Evolutionary conservation across 1,140 invertebrate species (phyloP), one percentile per base, ranked within the genome.

Genomic region (Cyphomyrmex costatus): DNA sequence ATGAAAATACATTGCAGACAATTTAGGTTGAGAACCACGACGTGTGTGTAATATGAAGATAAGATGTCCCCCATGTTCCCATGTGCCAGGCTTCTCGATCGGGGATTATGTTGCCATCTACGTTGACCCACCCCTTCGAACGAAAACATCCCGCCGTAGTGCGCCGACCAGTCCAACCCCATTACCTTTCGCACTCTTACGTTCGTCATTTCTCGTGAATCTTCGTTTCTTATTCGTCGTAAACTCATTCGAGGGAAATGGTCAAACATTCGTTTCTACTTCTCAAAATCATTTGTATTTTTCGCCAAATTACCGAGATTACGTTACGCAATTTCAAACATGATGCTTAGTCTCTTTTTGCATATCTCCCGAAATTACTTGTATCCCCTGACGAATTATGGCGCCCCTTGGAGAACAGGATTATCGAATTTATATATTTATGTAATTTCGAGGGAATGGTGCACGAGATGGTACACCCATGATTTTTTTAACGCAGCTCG

Each of bases 11-110:
- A 83, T 61, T 53, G 33, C 27, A 12, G 36, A 19, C 16, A 70
- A 24, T 85, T 66, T 16, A 66, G 87, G 86, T 92, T 94, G 93
- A 94, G 92, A 91, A 92, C 91, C 88, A 53, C 91, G 74, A 86
- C 27, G 73, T 68, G 90, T 90, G 88, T 93, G 93, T 94, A 94
- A 93, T 93, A 94, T 92, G 93, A 94, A 94, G 94, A 94, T 95
- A 95, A 95, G 94, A 94, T 93, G 93, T 94, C 92, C 92, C 91
- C 91, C 88, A 92, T 86, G 87, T 93, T 92, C 92, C 90, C 88
- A 91, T 91, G 91, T 92, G 92, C 89, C 89, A 88, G 88, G 90
- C 89, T 91, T 90, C 92, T 93, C 93, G 91, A 94, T 94, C 89
- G 86, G 91, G 92, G 93, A 95, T 94, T 94, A 94, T 92, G 93